These are phyloP conservation scores for Equus quagga DNA, from an alignment of 2,113 vertebrate species.

Conservation along the genomic window DNA sequence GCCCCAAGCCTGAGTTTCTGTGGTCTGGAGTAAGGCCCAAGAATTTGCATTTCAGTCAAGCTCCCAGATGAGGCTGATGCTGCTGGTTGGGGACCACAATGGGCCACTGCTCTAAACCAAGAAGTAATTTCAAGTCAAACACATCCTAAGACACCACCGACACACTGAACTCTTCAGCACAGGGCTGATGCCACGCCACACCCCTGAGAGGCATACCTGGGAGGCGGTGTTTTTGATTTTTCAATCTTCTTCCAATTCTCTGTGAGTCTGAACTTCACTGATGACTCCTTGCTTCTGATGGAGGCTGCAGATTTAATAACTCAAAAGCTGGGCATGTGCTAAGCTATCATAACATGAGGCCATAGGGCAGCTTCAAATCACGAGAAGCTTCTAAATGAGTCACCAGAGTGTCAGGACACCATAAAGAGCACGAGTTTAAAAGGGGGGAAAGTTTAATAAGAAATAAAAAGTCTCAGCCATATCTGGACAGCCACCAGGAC, in stretches of 20 bases:
- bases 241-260: not conserved
- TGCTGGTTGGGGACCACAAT: not conserved
- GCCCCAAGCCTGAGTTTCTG: not conserved
- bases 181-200: accelerated
- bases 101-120: not conserved
- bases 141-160: not conserved
- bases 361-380: not conserved
- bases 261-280: not conserved
- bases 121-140: not conserved
- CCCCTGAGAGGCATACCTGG: not conserved
- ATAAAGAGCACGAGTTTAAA: not conserved
- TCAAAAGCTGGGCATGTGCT: not conserved
- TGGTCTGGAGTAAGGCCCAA: not conserved
- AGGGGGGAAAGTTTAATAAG: not conserved
- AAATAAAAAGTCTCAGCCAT: not conserved
- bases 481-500: not conserved
- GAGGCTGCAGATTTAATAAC: not conserved
- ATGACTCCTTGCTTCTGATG: not conserved
- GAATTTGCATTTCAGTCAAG: not conserved
- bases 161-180: not conserved
- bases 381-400: not conserved
- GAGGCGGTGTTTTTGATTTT: not conserved
- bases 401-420: not conserved
- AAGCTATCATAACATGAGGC: not conserved
- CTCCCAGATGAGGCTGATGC: not conserved